Base-by-base conservation (phyloP, 2,888 invertebrate genomes). In the Allacma fusca region DNA sequence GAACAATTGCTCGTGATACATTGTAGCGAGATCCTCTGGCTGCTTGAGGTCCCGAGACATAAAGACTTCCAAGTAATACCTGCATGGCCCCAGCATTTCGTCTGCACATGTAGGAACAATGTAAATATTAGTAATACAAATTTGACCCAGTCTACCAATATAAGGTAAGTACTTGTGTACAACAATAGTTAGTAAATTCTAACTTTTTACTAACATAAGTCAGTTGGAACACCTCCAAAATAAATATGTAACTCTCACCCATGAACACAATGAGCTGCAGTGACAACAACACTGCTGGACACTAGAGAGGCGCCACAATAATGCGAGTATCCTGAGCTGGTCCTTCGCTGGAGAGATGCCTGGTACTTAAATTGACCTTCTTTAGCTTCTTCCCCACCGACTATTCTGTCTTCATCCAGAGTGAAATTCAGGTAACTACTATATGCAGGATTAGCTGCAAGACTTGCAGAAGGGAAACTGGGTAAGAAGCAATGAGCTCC, bases 311-410 rank as follows among this genome's bases (percentile, higher is more conserved):
- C 82, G n/a, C 82, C 82, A 72, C 82, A 82, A 28, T 76, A 78
- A 75, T 82, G 82, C 2, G 59, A 28, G 12, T 40, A 77, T 28
- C 43, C 50, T 16, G 50, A 69, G 23, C 57, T 57, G 16, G 67
- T 44, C 4, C 67, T 76, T 21, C 72, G 40, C 26, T 75, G 76
- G 13, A 81, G 59, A 7, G 79, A 78, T 21, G 85, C 85, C 76
- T 85, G 85, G 85, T 85, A 85, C 4, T 85, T 85, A 82, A 85
- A 85, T 57, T 85, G 83, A 21, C 85, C 85, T 64, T 84, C 84
- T 57, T 80, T 78, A 4, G 85, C 79, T 75, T 84, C 83, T n/a
- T 81, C 77, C 4, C 85, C 85, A 16, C 85, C 85, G 12, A 85
- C 85, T 9, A 85, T 85, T 59, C 85, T 75, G 43, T 77, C 77